These are phyloP conservation scores for Siniperca scherzeri DNA, from an alignment of 2,797 vertebrate species.

Conservation along the genomic window DNA sequence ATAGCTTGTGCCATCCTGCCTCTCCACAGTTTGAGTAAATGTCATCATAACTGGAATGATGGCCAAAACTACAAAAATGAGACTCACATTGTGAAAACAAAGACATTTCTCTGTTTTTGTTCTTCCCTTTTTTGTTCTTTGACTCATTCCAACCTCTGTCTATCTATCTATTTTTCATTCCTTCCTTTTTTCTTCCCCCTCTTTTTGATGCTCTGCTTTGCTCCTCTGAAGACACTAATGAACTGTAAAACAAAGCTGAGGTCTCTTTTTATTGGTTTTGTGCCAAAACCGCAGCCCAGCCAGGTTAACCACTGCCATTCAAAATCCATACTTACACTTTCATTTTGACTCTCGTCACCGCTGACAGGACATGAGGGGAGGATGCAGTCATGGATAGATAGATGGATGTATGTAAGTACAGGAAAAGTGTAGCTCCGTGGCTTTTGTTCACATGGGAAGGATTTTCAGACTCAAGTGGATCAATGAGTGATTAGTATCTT, in stretches of 20 bases:
- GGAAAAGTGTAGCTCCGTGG: neutral
- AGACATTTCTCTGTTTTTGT: neutral
- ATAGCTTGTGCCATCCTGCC: neutral
- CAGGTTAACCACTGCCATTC: conserved; percentile 22
- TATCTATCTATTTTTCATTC: neutral
- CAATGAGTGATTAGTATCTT: conserved; percentile 67
- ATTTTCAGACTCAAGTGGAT: conserved; percentile 25
- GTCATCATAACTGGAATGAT: neutral
- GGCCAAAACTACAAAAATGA: neutral
- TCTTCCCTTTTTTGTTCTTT: neutral
- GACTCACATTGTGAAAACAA: neutral
- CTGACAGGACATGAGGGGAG: neutral
- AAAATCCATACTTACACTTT: neutral
- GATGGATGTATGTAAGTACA: neutral
- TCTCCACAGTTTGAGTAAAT: no score
- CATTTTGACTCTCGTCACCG: neutral
- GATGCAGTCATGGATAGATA: neutral
- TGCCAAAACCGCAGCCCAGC: conserved; percentile 3
- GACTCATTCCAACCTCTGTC: neutral
- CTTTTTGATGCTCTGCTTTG: neutral
- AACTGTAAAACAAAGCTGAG: conserved; percentile 25
- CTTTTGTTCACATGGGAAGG: conserved; percentile 35
- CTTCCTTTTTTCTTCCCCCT: neutral
- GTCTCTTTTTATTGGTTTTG: conserved; percentile 17
- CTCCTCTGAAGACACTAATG: neutral